A percentile compares a stretch with the other conserved stretches of the same genome.
These are phyloP conservation scores for Myodes glareolus DNA, from an alignment of 2,113 vertebrate species.

Conservation along the genomic window DNA sequence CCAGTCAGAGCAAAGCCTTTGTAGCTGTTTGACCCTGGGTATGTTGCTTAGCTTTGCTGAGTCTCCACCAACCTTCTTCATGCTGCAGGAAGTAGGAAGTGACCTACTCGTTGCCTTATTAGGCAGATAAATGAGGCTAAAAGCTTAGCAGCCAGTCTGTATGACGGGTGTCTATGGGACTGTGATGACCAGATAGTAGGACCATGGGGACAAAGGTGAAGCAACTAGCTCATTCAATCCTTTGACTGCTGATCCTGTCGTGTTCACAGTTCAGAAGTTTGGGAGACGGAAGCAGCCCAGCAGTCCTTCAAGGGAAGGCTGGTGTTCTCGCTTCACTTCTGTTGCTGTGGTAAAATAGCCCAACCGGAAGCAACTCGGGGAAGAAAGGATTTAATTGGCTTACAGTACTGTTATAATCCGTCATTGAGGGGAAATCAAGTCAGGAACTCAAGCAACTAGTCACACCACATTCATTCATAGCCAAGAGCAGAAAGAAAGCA, in stretches of 20 bases:
- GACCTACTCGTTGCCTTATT: background rate
- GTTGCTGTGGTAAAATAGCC: background rate
- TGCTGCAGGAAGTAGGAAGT: background rate
- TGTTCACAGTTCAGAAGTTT: slow-evolving; percentile 13
- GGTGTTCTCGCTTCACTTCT: background rate
- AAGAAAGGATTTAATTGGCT: background rate
- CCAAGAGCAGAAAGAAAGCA: background rate
- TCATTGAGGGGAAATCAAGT: background rate
- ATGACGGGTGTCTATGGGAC: background rate
- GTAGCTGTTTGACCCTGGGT: background rate
- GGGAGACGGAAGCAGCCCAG: background rate
- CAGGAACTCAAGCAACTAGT: background rate
- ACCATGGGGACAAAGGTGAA: background rate
- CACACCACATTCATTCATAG: background rate
- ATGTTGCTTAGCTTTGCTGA: slow-evolving; percentile 5
- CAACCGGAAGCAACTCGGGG: no score
- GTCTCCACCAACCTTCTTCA: background rate
- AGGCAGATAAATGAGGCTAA: background rate
- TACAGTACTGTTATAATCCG: background rate
- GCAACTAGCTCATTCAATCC: background rate
- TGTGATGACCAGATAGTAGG: background rate
- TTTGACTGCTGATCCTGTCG: background rate
- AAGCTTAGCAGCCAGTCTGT: background rate
- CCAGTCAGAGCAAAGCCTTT: background rate
- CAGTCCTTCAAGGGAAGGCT: background rate